Conservation (phyloP, 2,797 vertebrate species). For the Chelon labrosus region DNA sequence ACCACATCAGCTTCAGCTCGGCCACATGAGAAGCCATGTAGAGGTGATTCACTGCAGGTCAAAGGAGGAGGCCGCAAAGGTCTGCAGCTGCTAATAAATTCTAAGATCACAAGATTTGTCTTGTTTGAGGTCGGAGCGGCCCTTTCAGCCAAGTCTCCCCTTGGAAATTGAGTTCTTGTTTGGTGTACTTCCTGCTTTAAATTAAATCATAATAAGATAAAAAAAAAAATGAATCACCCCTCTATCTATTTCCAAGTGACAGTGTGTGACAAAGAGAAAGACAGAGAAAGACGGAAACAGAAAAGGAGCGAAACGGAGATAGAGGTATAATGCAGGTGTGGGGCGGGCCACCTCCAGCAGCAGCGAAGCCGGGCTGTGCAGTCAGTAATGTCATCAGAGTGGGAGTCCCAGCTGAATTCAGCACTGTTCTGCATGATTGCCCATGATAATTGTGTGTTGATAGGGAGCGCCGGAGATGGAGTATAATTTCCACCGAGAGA, state of each 20-base stretch:
- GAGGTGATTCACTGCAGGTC: slow-evolving; percentile 35
- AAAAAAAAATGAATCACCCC: slow-evolving; percentile 56
- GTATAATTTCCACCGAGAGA: slow-evolving; percentile 98
- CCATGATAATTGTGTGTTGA: slow-evolving; percentile 99
- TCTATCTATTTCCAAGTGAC: slow-evolving; percentile 42
- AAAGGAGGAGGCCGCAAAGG: slow-evolving; percentile 32
- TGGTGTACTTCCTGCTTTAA: slow-evolving; percentile 66
- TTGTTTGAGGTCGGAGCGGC: slow-evolving; percentile 43
- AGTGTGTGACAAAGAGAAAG: slow-evolving; percentile 17
- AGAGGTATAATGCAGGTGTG: slow-evolving; percentile 62
- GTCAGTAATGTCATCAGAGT: slow-evolving; percentile 98
- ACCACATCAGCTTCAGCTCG: slow-evolving; percentile 16
- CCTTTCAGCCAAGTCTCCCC: slow-evolving; percentile 38
- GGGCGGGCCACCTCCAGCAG: slow-evolving; percentile 88
- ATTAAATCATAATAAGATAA: slow-evolving; percentile 71
- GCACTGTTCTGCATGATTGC: slow-evolving; percentile 99
- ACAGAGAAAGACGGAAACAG: slow-evolving; percentile 9
- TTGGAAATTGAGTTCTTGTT: slow-evolving; percentile 57
- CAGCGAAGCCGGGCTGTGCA: slow-evolving; percentile 89
- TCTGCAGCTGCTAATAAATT: slow-evolving; percentile 43
- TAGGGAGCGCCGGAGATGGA: slow-evolving; percentile 98
- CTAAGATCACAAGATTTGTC: slow-evolving; percentile 60
- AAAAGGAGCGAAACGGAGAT: slow-evolving; percentile 16
- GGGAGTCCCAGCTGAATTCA: slow-evolving; percentile 98
- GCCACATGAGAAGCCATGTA: not conserved